Evolutionary conservation across 2,888 invertebrate species (phyloP), one percentile per base, ranked within the genome.

Genomic region (Scotopteryx bipunctaria): DNA sequence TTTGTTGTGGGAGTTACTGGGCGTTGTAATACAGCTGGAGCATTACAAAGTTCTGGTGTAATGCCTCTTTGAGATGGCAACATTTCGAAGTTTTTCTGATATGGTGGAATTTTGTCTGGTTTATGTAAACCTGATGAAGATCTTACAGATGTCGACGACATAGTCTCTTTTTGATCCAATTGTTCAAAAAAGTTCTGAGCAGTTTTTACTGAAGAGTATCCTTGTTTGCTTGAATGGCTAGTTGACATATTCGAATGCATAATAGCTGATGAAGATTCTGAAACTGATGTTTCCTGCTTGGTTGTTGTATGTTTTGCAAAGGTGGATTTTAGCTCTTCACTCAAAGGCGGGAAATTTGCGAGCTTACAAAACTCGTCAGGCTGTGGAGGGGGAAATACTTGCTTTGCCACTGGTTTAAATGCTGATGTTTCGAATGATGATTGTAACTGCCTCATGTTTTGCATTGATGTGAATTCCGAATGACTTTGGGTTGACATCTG

Each of bases 31-130:
- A 86, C 67, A 37, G 85, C 83, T 37, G 85, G 83, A 17, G 83
- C 79, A 57, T 88, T 85, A 63, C 73, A 81, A 50, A 85, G 82
- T 71, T 93, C 92, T 55, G 93, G 92, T 16, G 92, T 92, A 64
- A 91, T 90, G 32, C 91, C 89, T 70, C 91, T 86, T 76, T 93
- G 92, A 60, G 92, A 91, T 48, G 91, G 91, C 56, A 92, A 73
- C 64, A 90, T 86, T 55, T 92, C 92, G 73, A 93, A 88, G 72
- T 93, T 91, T 74, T 91, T 91, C 80, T 94, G 94, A 73, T 94
- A 94, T 48, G 91, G 83, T 5, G 94, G 94, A 69, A 94, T 91
- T 69, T 83, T 86, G 63, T 93, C 93, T 11, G 93, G 91, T 78
- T 91, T 93, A 51, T 93, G 93, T 59, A 94, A 83, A 49, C 92